phyloP scores from a whole-genome alignment of 2,888 invertebrate species.

The Penaeus monodon region DNA sequence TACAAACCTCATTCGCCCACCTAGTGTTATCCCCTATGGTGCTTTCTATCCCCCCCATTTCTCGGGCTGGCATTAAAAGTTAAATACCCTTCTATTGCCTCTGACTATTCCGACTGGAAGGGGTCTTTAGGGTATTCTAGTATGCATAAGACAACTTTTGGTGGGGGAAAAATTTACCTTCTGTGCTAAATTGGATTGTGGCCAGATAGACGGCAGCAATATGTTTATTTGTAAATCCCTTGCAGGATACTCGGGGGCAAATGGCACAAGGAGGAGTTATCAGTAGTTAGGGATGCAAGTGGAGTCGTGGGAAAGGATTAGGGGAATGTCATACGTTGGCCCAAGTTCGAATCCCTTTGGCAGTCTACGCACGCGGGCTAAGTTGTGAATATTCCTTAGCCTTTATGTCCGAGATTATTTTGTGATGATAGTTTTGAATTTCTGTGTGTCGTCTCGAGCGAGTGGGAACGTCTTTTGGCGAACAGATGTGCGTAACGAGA shows the following conservation, averaged over 20 bases:
- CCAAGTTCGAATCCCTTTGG: constrained; percentile 49
- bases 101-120: constrained; percentile 51
- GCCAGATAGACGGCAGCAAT: constrained; percentile 57
- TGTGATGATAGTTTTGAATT: not conserved
- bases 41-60: constrained; percentile 20
- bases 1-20: not conserved
- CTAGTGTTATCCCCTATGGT: constrained; percentile 19
- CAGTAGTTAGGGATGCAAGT: constrained; percentile 58
- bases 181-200: constrained; percentile 64
- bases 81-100: constrained; percentile 62
- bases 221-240: constrained; percentile 61
- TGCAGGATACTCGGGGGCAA: constrained; percentile 27
- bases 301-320: constrained; percentile 43
- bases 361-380: constrained; percentile 26
- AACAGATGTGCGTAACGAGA: too few relatives aligned
- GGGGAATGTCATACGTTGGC: constrained; percentile 54
- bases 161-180: constrained; percentile 63
- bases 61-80: constrained; percentile 58
- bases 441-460: not conserved
- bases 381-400: not conserved
- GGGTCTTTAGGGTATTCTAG: constrained; percentile 62
- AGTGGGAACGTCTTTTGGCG: too few relatives aligned
- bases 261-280: constrained; percentile 38
- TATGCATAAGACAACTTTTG: constrained; percentile 64
- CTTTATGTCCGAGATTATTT: too few relatives aligned